Evolutionary conservation across 2,113 vertebrate species (phyloP), one percentile per base, ranked within the genome.

Genomic region (Circaetus cinerascens): DNA sequence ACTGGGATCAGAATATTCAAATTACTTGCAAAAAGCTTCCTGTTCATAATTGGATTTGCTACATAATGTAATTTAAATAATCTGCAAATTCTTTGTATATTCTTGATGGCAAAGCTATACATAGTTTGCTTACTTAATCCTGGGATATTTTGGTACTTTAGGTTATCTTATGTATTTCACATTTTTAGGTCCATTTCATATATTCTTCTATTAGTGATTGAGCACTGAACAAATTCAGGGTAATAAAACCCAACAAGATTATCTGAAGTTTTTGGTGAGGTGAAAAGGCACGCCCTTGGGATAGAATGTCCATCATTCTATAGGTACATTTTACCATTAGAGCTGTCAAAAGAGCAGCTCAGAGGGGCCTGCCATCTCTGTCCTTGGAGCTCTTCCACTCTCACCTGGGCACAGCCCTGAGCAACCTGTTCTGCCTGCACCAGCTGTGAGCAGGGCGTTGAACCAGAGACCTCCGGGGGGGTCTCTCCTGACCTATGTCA

Each of bases 371-470:
- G 13, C 32, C 23, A 4, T 32, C 30, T 64, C 46, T 3, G 1
- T 55, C 68, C 40, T 80, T 36, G 55, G 46, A 74, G 46, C 30
- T 40, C 3, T 32, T 48, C 30, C n/a, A 9, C 1, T 21, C 23
- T 41, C 17, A 10, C 11, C 30, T 23, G 26, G 38, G 15, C 48
- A 9, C 10, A 60, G 34, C 29, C 7, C 75, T 7, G 36, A 13
- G 63, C 2, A 4, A 18, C 48, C 41, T 38, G 27, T 20, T 30
- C 51, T 67, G 2, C 18, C 56, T 43, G 53, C 36, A 3, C 8
- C 1, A 3, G 11, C 34, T 13, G 26, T 6, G 25, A 41, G 40
- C 40, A 3, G n/a, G n/a, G 59, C 0, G 0, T 15, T 18, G 38
- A 40, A 7, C 15, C 14, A 30, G 57, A 17, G 36, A 38, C 30